Conservation (phyloP, 2,888 invertebrate genomes). For the Orchesella flavescens region DNA sequence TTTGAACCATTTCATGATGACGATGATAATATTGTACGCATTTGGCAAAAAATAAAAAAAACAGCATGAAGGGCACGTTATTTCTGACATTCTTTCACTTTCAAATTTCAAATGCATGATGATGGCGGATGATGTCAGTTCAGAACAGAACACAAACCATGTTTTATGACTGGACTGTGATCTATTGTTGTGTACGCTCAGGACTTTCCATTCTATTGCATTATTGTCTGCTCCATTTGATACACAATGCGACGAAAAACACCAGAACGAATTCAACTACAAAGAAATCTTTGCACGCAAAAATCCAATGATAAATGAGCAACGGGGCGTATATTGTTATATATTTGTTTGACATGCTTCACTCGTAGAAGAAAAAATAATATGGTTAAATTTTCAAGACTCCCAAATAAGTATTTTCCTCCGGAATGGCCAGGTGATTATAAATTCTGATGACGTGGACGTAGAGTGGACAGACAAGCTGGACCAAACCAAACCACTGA, state of each 20-base stretch:
- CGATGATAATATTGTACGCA: conserved; percentile 16
- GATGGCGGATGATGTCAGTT: conserved; percentile 11
- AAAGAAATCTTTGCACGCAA: conserved; percentile 54
- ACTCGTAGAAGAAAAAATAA: conserved; percentile 1
- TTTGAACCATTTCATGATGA: conserved; percentile 50
- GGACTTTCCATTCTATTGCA: conserved; percentile 15
- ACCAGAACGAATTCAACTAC: conserved; percentile 47
- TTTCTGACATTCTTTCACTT: conserved; percentile 6
- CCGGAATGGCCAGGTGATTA: too few relatives aligned
- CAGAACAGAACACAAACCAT: conserved; percentile 11
- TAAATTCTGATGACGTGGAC: too few relatives aligned
- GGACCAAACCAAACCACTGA: too few relatives aligned
- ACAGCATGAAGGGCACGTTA: conserved; percentile 40
- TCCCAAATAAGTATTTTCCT: too few relatives aligned
- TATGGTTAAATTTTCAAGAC: too few relatives aligned
- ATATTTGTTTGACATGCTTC: conserved; percentile 7
- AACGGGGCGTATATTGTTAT: conserved; percentile 33
- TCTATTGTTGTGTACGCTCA: conserved; percentile 4
- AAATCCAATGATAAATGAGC: conserved; percentile 34
- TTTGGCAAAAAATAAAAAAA: conserved; percentile 21
- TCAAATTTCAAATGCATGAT: neutral
- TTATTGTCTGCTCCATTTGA: conserved; percentile 35
- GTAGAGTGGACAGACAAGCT: too few relatives aligned
- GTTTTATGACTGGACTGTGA: conserved; percentile 27
- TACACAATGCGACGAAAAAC: conserved; percentile 33